These are phyloP conservation scores for Carollia perspicillata DNA, from an alignment of 2,113 vertebrate genomes.

Conservation along the genomic window DNA sequence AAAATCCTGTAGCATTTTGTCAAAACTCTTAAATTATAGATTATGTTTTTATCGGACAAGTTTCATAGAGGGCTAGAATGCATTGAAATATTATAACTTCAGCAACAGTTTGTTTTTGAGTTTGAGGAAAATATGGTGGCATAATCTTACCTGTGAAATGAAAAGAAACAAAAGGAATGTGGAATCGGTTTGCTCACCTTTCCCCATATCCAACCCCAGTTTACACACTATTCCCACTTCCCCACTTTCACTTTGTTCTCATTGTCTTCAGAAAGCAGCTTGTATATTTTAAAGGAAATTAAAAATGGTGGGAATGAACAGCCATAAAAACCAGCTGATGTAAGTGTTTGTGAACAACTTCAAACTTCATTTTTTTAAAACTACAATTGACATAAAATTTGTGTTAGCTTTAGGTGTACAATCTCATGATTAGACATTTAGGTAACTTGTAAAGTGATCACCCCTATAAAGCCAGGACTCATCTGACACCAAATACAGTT, in stretches of 20 bases:
- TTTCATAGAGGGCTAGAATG: neutral
- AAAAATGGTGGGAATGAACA: neutral
- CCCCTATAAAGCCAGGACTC: neutral
- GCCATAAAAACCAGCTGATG: neutral
- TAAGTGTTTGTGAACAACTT: neutral
- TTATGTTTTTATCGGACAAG: conserved; percentile 17
- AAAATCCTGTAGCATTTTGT: neutral
- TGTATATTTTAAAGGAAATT: neutral
- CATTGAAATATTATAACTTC: neutral
- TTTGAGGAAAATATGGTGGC: neutral
- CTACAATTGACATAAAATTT: neutral
- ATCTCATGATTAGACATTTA: neutral
- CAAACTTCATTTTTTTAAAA: neutral
- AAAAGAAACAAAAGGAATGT: neutral
- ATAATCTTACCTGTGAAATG: neutral
- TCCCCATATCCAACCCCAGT: neutral
- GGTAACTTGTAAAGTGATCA: neutral
- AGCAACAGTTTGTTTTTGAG: neutral
- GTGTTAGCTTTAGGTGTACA: neutral
- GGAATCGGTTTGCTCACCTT: neutral
- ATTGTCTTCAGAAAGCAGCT: neutral
- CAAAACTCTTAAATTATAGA: neutral
- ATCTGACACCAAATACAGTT: neutral
- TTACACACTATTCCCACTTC: neutral
- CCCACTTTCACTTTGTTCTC: neutral